Conservation (phyloP, 2,797 vertebrate species). For the Austrolebias charrua region DNA sequence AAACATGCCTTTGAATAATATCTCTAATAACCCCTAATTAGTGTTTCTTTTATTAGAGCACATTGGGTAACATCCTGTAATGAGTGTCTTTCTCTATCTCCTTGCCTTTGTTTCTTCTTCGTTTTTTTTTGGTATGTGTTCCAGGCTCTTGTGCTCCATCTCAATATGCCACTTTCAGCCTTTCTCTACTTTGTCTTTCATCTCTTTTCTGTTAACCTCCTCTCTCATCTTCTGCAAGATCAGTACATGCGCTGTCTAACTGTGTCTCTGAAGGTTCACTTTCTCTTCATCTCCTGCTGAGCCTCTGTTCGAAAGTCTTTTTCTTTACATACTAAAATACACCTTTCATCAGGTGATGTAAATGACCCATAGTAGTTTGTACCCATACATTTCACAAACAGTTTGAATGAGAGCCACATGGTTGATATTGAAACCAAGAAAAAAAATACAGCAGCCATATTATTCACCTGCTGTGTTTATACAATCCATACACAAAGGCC, state of each 20-base stretch:
- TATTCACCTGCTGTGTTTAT: neutral
- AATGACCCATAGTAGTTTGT: conserved; percentile 17
- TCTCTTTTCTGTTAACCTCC: conserved; percentile 36
- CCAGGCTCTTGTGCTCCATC: conserved; percentile 23
- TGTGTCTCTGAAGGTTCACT: neutral
- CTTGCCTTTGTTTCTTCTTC: conserved; percentile 20
- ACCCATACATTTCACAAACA: conserved; percentile 4
- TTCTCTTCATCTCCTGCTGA: conserved; percentile 38
- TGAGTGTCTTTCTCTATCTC: neutral
- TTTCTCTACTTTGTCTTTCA: conserved; percentile 50
- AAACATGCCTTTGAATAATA: conserved; percentile 6
- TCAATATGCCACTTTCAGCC: conserved; percentile 32
- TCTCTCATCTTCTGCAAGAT: conserved; percentile 42
- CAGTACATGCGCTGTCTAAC: neutral
- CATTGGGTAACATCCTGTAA: conserved; percentile 27
- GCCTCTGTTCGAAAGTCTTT: conserved; percentile 39
- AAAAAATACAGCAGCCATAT: neutral
- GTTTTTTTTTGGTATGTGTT: no score
- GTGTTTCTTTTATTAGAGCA: conserved; percentile 43
- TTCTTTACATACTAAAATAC: conserved; percentile 51
- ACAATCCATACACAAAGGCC: no score
- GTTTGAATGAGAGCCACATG: neutral
- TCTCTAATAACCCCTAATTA: conserved; percentile 40
- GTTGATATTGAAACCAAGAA: no score
- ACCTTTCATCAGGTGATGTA: conserved; percentile 47